Conservation (phyloP, 2,797 vertebrate genomes). For the Octomys mimax region DNA sequence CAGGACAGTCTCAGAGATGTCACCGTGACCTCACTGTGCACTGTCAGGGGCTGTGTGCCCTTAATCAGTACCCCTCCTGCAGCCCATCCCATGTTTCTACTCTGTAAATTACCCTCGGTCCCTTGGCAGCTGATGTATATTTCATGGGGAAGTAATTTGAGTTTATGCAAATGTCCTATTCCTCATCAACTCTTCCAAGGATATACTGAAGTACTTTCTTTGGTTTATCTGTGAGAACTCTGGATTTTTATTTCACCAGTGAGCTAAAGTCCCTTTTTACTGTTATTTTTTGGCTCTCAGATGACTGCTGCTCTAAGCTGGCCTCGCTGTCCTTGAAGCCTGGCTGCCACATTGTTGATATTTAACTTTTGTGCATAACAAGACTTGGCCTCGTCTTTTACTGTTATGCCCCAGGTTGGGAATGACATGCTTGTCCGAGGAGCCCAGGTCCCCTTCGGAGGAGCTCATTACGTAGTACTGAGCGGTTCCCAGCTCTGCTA, state of each 20-base stretch:
- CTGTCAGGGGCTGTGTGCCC: background rate
- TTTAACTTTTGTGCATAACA: background rate
- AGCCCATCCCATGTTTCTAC: background rate
- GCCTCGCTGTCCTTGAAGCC: background rate
- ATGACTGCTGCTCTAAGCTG: background rate
- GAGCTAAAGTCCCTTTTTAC: background rate
- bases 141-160: constrained; percentile 23
- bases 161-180: background rate
- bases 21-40: background rate
- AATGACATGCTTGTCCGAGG: constrained; percentile 10
- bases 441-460: background rate
- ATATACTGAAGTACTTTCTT: background rate
- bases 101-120: constrained; percentile 11
- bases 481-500: background rate
- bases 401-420: background rate
- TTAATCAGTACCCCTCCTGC: background rate
- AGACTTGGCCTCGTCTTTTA: background rate
- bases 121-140: constrained; percentile 5
- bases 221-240: background rate
- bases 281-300: background rate
- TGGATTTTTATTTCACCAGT: background rate
- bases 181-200: constrained; percentile 29
- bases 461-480: background rate
- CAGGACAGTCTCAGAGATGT: background rate
- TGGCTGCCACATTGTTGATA: background rate